Base-by-base conservation (phyloP, 1,140 invertebrate species). In the Diachasmimorpha longicaudata region DNA sequence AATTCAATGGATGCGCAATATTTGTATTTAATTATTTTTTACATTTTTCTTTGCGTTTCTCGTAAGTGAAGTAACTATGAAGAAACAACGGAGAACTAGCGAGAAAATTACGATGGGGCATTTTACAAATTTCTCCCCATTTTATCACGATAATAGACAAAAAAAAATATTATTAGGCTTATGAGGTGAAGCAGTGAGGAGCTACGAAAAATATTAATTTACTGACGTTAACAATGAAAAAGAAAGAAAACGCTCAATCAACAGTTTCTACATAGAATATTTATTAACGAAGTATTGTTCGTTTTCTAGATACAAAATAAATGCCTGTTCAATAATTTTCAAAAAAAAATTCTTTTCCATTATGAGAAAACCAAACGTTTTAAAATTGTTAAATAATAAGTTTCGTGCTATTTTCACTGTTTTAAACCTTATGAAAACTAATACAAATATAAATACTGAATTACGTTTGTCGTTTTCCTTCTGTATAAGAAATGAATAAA, bases 1-100 rank as follows among this genome's bases (percentile, higher is more conserved):
- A 80, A 87, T 79, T 76, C 71, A 82, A 80, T 80, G 77, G 79
- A 82, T 84, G 85, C 85, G 83, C 84, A 87, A 86, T 88, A 86
- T 86, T 86, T 88, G 87, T 88, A 85, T 87, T 88, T 88, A 86
- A 25, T 63, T 63, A 63, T 63, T 63, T 63, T 63, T 63, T 63
- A 63, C 58, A 52, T 63, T 63, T 63, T 63, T 63, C 23, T 63
- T 31, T 63, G 58, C 58, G 58, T 63, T 63, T 63, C 58, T 63
- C 23, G 19, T 55, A 25, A 63, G 19, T 19, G 23, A 63, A 31
- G 25, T 63, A 13, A 63, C 1, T 58, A 16, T 58, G 52, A 21
- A 21, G 52, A 58, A 13, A 19, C n/a, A 19, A 10, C 4, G 19
- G 52, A 58, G n/a, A 58, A 58, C 16, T 31, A 63, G 14, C 10